Evolutionary conservation across 2,888 invertebrate genomes (phyloP), one percentile per base, ranked within the genome.

Genomic region (Morpho achilles): DNA sequence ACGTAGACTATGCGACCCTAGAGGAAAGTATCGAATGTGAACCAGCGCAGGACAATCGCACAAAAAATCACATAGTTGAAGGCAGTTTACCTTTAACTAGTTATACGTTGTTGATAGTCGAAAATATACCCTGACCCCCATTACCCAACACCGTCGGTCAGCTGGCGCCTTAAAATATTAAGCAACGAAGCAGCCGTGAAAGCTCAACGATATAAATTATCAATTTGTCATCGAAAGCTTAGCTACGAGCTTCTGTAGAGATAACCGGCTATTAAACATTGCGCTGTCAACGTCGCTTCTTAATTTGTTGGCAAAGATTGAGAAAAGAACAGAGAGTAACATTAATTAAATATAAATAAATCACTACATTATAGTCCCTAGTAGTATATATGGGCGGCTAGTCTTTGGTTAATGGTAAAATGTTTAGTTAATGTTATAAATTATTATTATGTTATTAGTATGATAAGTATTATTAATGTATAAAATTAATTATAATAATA

Each of bases 171-270:
- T 49, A 47, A 51, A 56, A 59, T 32, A 54, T 64, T 60, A 50
- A 42, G 64, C 56, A 63, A 64, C 46, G 47, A 53, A 56, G 58
- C 58, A 53, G 59, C 63, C 61, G 61, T 61, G 62, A 63, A 65
- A 65, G 64, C 65, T 53, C 47, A 53, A 44, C 59, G 53, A 56
- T 66, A 60, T 58, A 67, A 69, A 63, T 69, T 69, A 69, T 66
- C 70, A 71, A 75, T 71, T 72, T 70, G 71, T 73, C 74, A 71
- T 70, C 67, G 66, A 59, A 65, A 63, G 68, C 67, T 69, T 69
- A 71, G 69, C 60, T 63, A 64, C 67, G 56, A 68, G 84, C 85
- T 85, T 76, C 85, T 73, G 85, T 80, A 59, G 64, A 74, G 86
- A 84, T 84, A 83, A 82, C 72, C 64, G 55, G 69, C 69, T 59